Evolutionary conservation across 2,888 invertebrate genomes (phyloP).

Genomic region (Tenthredo mesomela): DNA sequence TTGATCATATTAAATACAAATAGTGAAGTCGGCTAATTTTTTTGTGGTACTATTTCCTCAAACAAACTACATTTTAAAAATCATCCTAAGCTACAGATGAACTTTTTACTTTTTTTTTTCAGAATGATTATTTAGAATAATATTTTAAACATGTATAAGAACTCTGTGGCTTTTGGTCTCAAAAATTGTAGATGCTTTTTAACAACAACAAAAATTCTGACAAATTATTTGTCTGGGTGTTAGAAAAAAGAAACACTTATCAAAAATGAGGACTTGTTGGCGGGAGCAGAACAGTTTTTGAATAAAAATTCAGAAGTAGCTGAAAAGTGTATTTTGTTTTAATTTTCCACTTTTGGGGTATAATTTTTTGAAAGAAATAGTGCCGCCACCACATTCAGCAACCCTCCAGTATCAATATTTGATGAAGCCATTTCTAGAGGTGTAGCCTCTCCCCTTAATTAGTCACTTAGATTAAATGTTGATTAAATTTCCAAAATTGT

Average conservation of each 20-base stretch:
- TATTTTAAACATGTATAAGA: background rate
- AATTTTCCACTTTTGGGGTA: background rate
- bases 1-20: background rate
- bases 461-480: constrained; percentile 40
- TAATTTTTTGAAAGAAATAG: background rate
- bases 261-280: background rate
- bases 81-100: background rate
- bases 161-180: background rate
- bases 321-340: background rate
- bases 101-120: background rate
- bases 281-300: background rate
- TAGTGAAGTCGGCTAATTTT: background rate
- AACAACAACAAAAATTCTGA: background rate
- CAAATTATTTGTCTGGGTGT: background rate
- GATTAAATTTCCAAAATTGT: constrained; percentile 45
- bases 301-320: background rate
- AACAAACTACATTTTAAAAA: background rate
- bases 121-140: background rate
- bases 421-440: background rate
- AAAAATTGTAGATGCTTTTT: background rate
- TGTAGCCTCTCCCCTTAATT: background rate
- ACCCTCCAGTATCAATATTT: background rate
- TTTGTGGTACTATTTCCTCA: background rate
- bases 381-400: background rate
- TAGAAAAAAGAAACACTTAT: background rate